Conservation (phyloP, 2,113 vertebrate genomes). For the Gallinago paraguaiae region DNA sequence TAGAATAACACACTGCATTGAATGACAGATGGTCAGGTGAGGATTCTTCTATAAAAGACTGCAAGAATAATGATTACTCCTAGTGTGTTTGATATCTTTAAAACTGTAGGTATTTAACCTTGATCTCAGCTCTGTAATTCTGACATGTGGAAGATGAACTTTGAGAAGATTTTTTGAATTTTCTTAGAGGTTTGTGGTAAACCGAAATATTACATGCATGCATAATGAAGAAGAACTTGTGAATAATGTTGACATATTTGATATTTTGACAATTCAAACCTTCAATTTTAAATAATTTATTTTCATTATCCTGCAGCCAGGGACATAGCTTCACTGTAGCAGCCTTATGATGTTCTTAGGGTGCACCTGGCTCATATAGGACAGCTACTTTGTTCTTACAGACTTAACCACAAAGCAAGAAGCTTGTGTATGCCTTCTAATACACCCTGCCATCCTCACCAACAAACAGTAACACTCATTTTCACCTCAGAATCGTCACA, state of each 20-base stretch:
- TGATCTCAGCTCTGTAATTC: neutral
- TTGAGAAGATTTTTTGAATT: neutral
- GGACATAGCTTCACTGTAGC: neutral
- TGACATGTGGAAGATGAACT: neutral
- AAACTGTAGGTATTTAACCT: neutral
- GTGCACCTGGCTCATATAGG: neutral
- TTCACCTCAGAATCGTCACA: neutral
- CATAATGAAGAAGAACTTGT: neutral
- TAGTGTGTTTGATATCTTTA: neutral
- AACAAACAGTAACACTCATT: neutral
- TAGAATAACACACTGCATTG: neutral
- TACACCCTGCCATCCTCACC: neutral
- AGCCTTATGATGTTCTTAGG: neutral
- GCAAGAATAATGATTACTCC: neutral
- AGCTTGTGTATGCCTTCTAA: neutral
- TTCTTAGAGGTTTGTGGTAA: neutral
- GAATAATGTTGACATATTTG: neutral
- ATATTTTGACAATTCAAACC: neutral
- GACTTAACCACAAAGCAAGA: neutral
- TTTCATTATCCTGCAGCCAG: neutral
- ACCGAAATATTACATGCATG: neutral
- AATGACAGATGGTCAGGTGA: neutral
- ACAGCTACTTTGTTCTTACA: neutral
- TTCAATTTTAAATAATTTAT: neutral
- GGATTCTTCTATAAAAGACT: neutral